Evolutionary conservation across 2,888 invertebrate species (phyloP).

Genomic region (Lordiphosa andalusiaca): DNA sequence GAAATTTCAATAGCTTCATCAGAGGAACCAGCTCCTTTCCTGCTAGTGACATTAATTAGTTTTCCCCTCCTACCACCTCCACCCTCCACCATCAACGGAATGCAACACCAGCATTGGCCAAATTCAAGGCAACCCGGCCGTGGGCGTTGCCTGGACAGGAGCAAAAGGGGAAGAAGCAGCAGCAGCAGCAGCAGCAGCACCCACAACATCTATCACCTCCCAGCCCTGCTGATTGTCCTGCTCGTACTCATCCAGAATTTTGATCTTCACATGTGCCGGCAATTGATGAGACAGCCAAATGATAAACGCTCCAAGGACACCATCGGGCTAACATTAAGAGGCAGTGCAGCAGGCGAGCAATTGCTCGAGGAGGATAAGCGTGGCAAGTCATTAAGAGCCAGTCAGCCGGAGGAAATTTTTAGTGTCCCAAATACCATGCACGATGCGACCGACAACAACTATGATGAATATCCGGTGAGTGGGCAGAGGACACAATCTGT

Average conservation of each 20-base stretch:
- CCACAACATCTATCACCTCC: constrained; percentile 46
- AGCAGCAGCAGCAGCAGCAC: constrained; percentile 7
- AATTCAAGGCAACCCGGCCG: constrained; percentile 24
- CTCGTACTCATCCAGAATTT: constrained; percentile 63
- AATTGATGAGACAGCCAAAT: constrained; percentile 39
- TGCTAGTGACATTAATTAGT: constrained; percentile 30
- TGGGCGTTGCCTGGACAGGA: constrained; percentile 18
- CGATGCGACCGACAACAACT: constrained; percentile 67
- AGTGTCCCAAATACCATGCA: constrained; percentile 47
- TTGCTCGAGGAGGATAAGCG: constrained; percentile 38
- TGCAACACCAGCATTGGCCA: constrained; percentile 31
- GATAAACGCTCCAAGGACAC: constrained; percentile 30
- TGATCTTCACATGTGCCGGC: constrained; percentile 65
- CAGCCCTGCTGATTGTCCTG: constrained; percentile 57
- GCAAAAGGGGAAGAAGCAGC: constrained; percentile 21
- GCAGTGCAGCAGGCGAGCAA: constrained; percentile 19
- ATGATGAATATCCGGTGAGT: constrained; percentile 80
- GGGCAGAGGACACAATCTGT: constrained; percentile 7
- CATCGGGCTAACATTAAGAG: constrained; percentile 10
- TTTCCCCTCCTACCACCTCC: constrained; percentile 4
- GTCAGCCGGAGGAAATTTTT: constrained; percentile 75
- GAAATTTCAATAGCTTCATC: constrained; percentile 56
- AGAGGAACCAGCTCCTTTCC: constrained; percentile 4
- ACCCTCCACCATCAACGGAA: constrained; percentile 9
- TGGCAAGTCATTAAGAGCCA: constrained; percentile 25